Conservation (phyloP, 2,113 vertebrate genomes). For the Neotoma lepida region DNA sequence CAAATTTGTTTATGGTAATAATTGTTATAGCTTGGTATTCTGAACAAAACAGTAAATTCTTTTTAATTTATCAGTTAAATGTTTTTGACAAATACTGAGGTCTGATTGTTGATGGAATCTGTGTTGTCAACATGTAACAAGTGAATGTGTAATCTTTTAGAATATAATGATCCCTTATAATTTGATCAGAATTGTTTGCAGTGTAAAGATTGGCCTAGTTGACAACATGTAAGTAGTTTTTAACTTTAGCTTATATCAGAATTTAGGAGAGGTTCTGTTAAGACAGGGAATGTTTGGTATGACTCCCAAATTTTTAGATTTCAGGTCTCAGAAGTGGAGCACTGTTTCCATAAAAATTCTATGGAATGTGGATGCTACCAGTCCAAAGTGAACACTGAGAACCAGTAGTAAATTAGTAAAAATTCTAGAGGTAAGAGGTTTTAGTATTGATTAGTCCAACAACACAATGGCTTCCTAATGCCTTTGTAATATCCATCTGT, state of each 20-base stretch:
- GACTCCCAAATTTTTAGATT: neutral
- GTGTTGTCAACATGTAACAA: neutral
- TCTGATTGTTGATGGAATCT: neutral
- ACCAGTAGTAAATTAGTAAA: neutral
- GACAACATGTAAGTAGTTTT: neutral
- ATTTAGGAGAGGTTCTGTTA: neutral
- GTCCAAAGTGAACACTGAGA: neutral
- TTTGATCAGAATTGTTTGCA: neutral
- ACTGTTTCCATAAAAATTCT: neutral
- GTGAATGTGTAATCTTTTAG: neutral
- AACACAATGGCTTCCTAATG: neutral
- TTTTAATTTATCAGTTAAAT: too few relatives aligned
- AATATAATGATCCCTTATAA: neutral
- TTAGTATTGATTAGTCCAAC: neutral
- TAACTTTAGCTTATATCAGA: neutral
- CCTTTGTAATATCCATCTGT: neutral
- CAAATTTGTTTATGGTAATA: neutral
- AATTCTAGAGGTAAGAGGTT: neutral
- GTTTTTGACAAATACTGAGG: slow-evolving; percentile 9
- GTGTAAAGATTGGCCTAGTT: neutral
- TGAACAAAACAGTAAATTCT: neutral
- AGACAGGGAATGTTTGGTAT: neutral
- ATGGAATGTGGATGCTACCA: neutral
- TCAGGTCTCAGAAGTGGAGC: accelerated
- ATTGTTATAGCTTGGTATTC: neutral